Percentiles rank a stretch among this genome's conserved stretches.
These are phyloP conservation scores for Aporophyla nigra DNA, from an alignment of 2,888 invertebrate genomes.

Conservation along the genomic window DNA sequence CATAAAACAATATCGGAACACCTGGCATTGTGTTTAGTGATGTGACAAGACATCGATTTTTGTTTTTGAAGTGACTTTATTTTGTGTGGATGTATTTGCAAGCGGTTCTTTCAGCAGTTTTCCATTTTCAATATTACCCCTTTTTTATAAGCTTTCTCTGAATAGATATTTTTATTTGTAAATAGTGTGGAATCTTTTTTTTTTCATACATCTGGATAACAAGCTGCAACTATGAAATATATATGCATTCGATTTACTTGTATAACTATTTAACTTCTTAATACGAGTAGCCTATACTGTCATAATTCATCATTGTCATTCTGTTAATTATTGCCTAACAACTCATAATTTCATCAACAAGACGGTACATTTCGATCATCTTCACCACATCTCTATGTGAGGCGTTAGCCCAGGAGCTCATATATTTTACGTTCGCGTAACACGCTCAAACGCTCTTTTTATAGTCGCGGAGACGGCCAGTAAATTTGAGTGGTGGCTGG, in stretches of 20 bases:
- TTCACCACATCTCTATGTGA: conserved; percentile 48
- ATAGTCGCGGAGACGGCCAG: conserved; percentile 80
- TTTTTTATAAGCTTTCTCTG: background rate
- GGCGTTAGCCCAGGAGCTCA: conserved; percentile 59
- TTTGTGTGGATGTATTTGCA: conserved; percentile 12
- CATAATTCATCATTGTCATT: background rate
- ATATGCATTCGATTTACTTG: background rate
- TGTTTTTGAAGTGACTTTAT: conserved; percentile 6
- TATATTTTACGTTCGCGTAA: conserved; percentile 77
- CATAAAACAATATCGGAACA: conserved; percentile 75
- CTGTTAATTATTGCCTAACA: too few species aligned
- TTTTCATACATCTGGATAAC: background rate
- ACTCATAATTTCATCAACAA: background rate
- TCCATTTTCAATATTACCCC: conserved; percentile 4
- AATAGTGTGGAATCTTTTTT: background rate
- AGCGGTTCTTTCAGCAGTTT: background rate
- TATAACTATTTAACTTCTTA: background rate
- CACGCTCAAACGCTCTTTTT: conserved; percentile 80
- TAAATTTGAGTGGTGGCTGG: conserved; percentile 82
- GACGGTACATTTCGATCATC: conserved; percentile 29
- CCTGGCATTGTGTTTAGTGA: conserved; percentile 66
- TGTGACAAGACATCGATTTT: conserved; percentile 40
- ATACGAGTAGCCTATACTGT: background rate
- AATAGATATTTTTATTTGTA: background rate
- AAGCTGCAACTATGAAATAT: background rate